Base-by-base conservation (phyloP, 2,888 invertebrate genomes). In the Ferrisia virgata region DNA sequence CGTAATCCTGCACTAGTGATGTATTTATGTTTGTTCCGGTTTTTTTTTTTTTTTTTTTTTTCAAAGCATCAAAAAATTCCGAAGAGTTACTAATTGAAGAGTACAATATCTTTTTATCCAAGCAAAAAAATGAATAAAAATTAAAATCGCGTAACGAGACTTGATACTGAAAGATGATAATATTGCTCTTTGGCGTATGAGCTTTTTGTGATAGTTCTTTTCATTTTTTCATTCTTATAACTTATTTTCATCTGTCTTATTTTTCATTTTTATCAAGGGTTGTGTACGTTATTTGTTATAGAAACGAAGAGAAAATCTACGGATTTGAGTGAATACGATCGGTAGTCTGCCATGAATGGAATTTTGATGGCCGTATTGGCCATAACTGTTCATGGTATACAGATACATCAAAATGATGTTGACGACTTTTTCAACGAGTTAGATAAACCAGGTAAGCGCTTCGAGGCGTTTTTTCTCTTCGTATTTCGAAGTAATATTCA, bases 361-460 rank as follows among this genome's bases (percentile, higher is more conserved):
- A 79, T 79, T 53, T 9, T 53, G 79, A 79, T 47, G 53, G 8
- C 31, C 22, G 8, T 79, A 53, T 25, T 79, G 18, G 28, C 40
- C 79, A 31, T 76, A 33, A 18, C 39, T 33, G 18, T 79, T 28
- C n/a, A 53, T 13, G 79, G 11, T 1, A 25, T 47, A 0, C 79
- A 47, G 47, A n/a, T 18, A 2, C 8, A 8, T 28, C 40, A 33
- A 33, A 79, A 79, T 4, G 79, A 79, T 13, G 53, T 79, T 31
- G 79, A 79, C 15, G 79, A 79, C 8, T 79, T 79, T 79, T 79
- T 79, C 79, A 40, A 40, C 79, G 79, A 79, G n/a, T 47, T 79
- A 6, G 79, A 79, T 79, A 79, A 79, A 47, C 79, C 79, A 47
- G 47, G 79, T 79, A 79, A 9, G 79, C 47, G 47, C 47, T 8